Conservation (phyloP, 2,888 invertebrate genomes). For the Drosophila mimica region DNA sequence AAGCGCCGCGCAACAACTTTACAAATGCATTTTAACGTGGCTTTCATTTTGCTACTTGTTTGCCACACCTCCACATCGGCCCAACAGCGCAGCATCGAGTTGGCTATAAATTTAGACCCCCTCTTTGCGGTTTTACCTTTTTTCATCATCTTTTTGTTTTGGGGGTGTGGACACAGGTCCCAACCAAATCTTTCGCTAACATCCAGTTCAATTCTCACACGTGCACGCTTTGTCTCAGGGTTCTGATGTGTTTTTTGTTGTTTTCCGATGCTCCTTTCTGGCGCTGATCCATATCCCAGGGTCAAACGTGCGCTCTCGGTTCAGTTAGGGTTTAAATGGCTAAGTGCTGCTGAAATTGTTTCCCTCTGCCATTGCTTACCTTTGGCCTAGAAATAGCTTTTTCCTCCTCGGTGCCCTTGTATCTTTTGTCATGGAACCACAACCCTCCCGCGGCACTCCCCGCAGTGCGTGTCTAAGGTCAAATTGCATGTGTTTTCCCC, state of each 20-base stretch:
- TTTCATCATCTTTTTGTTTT: slow-evolving; percentile 31
- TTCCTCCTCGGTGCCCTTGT: slow-evolving; percentile 23
- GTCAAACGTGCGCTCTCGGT: slow-evolving; percentile 76
- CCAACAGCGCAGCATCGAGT: slow-evolving; percentile 37
- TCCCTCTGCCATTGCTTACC: slow-evolving; percentile 63
- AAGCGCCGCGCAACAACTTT: slow-evolving; percentile 54
- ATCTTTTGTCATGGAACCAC: slow-evolving; percentile 15
- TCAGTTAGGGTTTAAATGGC: slow-evolving; percentile 77
- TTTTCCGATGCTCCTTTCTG: slow-evolving; percentile 28
- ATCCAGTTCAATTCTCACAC: slow-evolving; percentile 56
- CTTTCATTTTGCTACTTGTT: slow-evolving; percentile 74
- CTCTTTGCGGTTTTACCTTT: slow-evolving; percentile 69
- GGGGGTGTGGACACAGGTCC: slow-evolving; percentile 15
- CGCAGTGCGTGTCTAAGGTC: slow-evolving; percentile 62
- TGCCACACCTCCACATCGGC: slow-evolving; percentile 57
- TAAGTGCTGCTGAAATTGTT: slow-evolving; percentile 78
- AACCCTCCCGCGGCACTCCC: not conserved
- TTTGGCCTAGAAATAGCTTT: slow-evolving; percentile 30
- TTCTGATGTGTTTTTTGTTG: slow-evolving; percentile 9
- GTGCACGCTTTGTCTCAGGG: slow-evolving; percentile 43
- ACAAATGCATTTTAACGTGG: slow-evolving; percentile 75
- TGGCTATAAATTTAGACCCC: slow-evolving; percentile 72
- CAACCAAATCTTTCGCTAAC: slow-evolving; percentile 60
- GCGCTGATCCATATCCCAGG: slow-evolving; percentile 33
- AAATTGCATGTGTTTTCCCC: slow-evolving; percentile 68